phyloP scores from a whole-genome alignment of 2,888 invertebrate species.

The Rotaria magnacalcarata region DNA sequence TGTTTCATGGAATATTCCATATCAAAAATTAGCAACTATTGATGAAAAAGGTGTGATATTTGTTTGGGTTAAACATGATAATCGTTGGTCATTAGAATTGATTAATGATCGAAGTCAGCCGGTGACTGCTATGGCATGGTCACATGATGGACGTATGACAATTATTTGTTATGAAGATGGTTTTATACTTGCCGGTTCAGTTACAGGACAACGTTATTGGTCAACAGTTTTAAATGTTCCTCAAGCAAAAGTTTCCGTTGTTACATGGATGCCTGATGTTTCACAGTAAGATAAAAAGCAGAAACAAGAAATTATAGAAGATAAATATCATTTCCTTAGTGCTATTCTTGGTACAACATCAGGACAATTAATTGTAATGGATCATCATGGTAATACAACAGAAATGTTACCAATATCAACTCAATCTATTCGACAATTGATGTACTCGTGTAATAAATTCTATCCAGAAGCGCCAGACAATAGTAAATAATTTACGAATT shows the following conservation, averaged over 20 bases:
- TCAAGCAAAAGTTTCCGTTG: conserved; percentile 80
- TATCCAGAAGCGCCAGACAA: not conserved
- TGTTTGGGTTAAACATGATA: conserved; percentile 98
- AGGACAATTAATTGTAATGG: conserved; percentile 91
- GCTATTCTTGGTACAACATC: conserved; percentile 87
- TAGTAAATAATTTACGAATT: not conserved
- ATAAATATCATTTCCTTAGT: not conserved
- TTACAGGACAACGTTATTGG: conserved; percentile 94
- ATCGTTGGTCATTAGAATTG: conserved; percentile 91
- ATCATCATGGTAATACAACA: conserved; percentile 56
- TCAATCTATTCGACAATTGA: not conserved
- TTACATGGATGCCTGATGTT: conserved; percentile 95
- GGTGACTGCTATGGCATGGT: conserved; percentile 96
- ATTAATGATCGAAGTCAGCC: conserved; percentile 90
- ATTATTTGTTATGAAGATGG: conserved; percentile 96
- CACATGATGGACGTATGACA: conserved; percentile 94
- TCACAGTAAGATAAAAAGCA: conserved; percentile 64
- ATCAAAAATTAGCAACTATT: conserved; percentile 92
- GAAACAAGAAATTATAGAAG: not conserved
- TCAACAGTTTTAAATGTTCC: conserved; percentile 91
- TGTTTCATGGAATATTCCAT: conserved; percentile 96
- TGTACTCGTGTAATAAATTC: conserved; percentile 28
- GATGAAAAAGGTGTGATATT: conserved; percentile 95
- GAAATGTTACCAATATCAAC: not conserved
- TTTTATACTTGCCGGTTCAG: conserved; percentile 95